These are phyloP conservation scores for Pluvialis apricaria DNA, from an alignment of 2,113 vertebrate genomes.

Conservation along the genomic window DNA sequence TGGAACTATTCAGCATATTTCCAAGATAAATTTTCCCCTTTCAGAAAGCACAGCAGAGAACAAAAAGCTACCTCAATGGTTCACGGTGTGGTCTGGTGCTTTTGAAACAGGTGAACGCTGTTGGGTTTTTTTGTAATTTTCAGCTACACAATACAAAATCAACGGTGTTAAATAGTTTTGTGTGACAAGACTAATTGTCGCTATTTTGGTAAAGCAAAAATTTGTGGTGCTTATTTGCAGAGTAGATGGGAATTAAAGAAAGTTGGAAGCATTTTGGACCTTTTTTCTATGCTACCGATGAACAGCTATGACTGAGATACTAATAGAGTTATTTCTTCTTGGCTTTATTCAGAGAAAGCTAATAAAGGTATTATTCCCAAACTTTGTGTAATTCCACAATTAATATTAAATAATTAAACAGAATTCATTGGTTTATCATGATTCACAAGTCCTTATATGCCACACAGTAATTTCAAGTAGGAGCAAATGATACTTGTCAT, in stretches of 20 bases:
- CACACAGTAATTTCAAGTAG: background rate
- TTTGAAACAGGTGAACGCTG: background rate
- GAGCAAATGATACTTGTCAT: background rate
- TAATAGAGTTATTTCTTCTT: background rate
- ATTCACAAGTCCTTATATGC: background rate
- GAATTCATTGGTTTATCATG: background rate
- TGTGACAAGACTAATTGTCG: background rate
- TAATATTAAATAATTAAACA: constrained; percentile 10
- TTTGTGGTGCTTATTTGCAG: background rate
- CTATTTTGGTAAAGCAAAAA: background rate
- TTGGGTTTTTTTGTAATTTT: background rate
- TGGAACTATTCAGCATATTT: constrained; percentile 5
- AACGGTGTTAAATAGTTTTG: constrained; percentile 14
- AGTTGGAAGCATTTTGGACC: background rate
- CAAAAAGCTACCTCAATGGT: background rate
- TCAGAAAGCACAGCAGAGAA: background rate
- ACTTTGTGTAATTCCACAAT: background rate
- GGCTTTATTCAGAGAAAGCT: background rate
- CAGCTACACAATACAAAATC: constrained; percentile 31
- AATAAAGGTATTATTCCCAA: background rate
- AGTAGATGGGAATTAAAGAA: background rate
- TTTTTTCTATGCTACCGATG: background rate
- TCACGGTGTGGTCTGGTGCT: background rate
- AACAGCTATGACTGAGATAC: background rate
- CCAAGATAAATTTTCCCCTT: background rate